Evolutionary conservation across 2,797 vertebrate genomes (phyloP).

Genomic region (Nasua narica): DNA sequence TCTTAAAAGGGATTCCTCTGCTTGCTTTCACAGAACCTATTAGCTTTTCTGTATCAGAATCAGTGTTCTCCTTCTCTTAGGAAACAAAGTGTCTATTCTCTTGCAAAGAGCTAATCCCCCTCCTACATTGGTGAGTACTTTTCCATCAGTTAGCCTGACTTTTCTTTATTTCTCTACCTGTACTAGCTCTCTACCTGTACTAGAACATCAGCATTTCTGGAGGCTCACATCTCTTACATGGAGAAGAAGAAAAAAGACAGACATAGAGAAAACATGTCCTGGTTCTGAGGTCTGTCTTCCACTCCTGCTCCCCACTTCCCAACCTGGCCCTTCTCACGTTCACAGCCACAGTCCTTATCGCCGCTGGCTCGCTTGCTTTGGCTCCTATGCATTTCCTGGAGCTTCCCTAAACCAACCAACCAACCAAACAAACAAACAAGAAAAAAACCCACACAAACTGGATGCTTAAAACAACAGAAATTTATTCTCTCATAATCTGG

Average conservation of each 20-base stretch:
- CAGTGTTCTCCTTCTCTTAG: neutral
- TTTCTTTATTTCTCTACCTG: neutral
- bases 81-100: neutral
- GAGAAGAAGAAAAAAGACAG: neutral
- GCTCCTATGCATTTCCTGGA: neutral
- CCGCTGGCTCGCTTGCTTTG: neutral
- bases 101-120: neutral
- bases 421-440: neutral
- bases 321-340: neutral
- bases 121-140: neutral
- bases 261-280: neutral
- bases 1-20: neutral
- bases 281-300: neutral
- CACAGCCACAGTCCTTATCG: neutral
- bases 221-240: neutral
- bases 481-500: neutral
- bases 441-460: neutral
- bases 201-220: neutral
- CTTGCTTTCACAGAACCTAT: neutral
- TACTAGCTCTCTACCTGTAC: neutral
- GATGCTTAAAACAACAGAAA: neutral
- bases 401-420: neutral
- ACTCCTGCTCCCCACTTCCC: neutral
- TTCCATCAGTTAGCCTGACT: neutral
- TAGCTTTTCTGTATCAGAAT: neutral